These are phyloP conservation scores for Protonemura montana DNA, from an alignment of 2,888 invertebrate genomes.

Conservation along the genomic window DNA sequence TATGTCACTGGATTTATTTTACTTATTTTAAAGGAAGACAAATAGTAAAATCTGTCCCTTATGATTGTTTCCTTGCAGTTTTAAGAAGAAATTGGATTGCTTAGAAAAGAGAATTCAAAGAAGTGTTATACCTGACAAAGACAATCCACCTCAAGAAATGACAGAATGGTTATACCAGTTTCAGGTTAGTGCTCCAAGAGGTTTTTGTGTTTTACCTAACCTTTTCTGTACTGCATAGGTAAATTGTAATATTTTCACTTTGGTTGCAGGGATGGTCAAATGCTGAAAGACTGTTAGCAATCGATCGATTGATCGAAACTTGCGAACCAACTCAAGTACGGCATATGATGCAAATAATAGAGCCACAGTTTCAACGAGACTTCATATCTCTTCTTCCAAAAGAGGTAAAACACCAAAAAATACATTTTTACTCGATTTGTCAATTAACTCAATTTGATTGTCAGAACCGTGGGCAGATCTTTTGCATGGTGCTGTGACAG, in stretches of 20 bases:
- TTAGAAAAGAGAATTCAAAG: conserved; percentile 50
- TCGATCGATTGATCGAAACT: conserved; percentile 86
- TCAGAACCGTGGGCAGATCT: too few species aligned
- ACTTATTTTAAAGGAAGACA: too few species aligned
- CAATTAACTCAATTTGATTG: too few species aligned
- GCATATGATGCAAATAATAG: conserved; percentile 97
- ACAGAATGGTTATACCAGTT: conserved; percentile 78
- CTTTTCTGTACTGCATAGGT: background rate
- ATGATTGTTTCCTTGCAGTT: conserved; percentile 42
- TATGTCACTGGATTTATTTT: too few species aligned
- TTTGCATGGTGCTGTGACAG: too few species aligned
- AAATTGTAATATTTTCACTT: background rate
- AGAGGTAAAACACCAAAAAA: conserved; percentile 65
- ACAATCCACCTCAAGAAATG: conserved; percentile 80
- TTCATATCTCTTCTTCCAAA: conserved; percentile 96
- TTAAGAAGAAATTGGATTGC: conserved; percentile 49
- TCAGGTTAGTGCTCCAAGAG: conserved; percentile 61
- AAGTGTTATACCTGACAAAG: conserved; percentile 75
- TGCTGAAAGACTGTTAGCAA: conserved; percentile 85
- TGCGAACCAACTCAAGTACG: conserved; percentile 94
- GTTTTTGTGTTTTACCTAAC: too few species aligned
- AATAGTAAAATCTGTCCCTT: background rate
- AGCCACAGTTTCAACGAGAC: conserved; percentile 97
- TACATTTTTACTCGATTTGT: too few species aligned
- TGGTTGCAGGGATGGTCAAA: conserved; percentile 79